These are phyloP conservation scores for Autographa gamma DNA, from an alignment of 2,888 invertebrate species.

Conservation along the genomic window DNA sequence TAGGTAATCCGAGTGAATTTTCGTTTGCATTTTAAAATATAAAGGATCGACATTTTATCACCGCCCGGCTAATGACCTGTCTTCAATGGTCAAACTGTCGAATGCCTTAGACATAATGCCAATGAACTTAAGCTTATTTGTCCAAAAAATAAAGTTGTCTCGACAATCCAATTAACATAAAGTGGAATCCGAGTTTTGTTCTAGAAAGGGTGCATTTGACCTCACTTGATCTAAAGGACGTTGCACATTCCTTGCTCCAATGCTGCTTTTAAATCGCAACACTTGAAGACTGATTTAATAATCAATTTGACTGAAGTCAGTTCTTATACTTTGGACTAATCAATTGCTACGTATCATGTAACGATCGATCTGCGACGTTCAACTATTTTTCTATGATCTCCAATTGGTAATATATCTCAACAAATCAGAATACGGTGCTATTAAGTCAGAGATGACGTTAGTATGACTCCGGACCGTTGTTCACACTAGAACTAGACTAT, in stretches of 20 bases:
- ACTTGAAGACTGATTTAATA: neutral
- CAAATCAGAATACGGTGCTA: neutral
- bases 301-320: neutral
- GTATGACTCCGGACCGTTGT: neutral
- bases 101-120: neutral
- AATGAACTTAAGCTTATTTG: neutral
- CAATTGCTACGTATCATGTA: neutral
- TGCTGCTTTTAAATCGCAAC: neutral
- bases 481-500: neutral
- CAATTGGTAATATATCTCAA: too few relatives aligned
- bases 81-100: neutral
- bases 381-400: too few relatives aligned
- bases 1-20: too few relatives aligned
- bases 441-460: neutral
- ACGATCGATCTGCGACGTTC: too few relatives aligned
- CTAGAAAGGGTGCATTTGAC: neutral
- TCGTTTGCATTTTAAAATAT: neutral
- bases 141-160: neutral
- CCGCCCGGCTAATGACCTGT: neutral
- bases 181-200: neutral
- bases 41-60: neutral
- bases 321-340: neutral
- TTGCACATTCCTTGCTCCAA: slow-evolving; percentile 1
- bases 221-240: neutral
- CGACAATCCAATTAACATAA: neutral